Evolutionary conservation across 2,888 invertebrate species (phyloP).

Genomic region (Drosophila sordidapex): DNA sequence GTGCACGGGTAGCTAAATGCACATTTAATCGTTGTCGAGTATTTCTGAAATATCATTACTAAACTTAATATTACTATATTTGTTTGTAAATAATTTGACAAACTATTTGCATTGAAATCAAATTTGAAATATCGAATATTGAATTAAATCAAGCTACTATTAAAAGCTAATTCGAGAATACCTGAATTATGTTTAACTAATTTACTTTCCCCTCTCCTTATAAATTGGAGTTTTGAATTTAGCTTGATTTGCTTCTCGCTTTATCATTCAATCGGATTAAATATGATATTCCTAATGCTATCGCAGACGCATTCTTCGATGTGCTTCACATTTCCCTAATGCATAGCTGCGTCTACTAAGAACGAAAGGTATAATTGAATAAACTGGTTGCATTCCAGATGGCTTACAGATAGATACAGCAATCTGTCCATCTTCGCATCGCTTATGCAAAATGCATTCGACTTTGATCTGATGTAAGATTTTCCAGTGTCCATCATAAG

Average conservation of each 20-base stretch:
- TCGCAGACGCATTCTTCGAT: neutral
- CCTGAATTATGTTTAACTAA: neutral
- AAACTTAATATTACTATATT: neutral
- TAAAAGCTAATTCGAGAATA: neutral
- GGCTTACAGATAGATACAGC: constrained; percentile 5
- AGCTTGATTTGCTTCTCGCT: neutral
- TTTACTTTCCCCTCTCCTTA: neutral
- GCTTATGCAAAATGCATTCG: constrained; percentile 20
- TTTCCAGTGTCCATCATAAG: constrained; percentile 25
- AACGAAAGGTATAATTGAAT: constrained; percentile 19
- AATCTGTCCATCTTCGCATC: constrained; percentile 10
- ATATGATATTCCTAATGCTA: neutral
- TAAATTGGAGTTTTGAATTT: neutral
- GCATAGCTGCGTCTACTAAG: neutral
- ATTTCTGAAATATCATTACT: neutral
- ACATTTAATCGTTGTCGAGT: neutral
- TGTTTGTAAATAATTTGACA: neutral
- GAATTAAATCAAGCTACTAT: neutral
- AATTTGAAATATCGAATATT: neutral
- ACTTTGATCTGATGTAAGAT: constrained; percentile 47
- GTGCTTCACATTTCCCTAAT: neutral
- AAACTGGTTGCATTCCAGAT: constrained; percentile 26
- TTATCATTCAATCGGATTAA: neutral
- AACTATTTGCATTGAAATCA: neutral
- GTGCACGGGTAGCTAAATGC: neutral